These are phyloP conservation scores for Procambarus virginalis DNA, from an alignment of 1,140 invertebrate genomes.

Conservation along the genomic window DNA sequence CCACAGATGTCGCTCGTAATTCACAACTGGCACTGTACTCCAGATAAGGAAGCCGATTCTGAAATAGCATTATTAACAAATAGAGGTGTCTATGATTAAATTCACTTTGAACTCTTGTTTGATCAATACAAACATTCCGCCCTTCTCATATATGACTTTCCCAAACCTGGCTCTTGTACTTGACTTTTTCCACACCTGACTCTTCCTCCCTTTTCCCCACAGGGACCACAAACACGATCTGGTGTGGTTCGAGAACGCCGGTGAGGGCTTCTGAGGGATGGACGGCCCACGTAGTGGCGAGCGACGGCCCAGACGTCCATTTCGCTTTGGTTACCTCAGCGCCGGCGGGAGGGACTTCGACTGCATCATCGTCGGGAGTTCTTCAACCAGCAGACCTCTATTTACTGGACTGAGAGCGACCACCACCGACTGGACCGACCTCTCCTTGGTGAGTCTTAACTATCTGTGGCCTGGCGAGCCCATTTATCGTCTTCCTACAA, in stretches of 20 bases:
- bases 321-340: conserved; percentile 72
- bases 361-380: conserved; percentile 73
- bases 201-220: neutral
- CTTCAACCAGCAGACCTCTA: conserved; percentile 72
- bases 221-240: conserved; percentile 32
- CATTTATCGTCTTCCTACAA: too few relatives aligned
- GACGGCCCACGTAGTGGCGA: conserved; percentile 72
- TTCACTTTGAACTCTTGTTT: too few relatives aligned
- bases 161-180: too few relatives aligned
- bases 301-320: conserved; percentile 73
- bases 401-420: conserved; percentile 73
- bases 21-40: too few relatives aligned
- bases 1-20: too few relatives aligned
- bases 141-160: too few relatives aligned
- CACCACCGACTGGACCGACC: conserved; percentile 72
- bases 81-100: too few relatives aligned
- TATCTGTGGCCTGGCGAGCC: too few relatives aligned
- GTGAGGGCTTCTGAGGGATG: conserved; percentile 70
- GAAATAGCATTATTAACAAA: too few relatives aligned
- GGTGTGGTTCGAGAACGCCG: conserved; percentile 65
- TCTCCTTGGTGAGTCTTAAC: conserved; percentile 69
- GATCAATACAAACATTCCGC: too few relatives aligned
- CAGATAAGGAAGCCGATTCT: too few relatives aligned
- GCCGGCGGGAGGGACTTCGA: conserved; percentile 71
- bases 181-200: neutral